Evolutionary conservation across 2,888 invertebrate genomes (phyloP), one percentile per base, ranked within the genome.

Genomic region (Empis stercorea): DNA sequence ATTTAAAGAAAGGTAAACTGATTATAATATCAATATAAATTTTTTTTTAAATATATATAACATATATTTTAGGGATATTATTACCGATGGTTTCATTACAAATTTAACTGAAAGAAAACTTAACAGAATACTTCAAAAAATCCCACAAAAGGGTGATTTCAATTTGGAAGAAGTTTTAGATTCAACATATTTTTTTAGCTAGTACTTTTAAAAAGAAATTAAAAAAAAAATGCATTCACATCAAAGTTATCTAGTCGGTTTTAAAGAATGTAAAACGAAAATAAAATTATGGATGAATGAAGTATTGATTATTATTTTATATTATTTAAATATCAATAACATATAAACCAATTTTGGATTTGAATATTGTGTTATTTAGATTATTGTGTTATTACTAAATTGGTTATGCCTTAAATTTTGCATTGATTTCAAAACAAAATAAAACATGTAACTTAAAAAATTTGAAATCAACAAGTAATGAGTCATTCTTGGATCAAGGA

Each of bases 111-210:
- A 78, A 62, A 73, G 70, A 46, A 78, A 78, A 55, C 71, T 84
- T 45, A 81, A 81, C 63, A 69, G 68, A 30, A 61, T 78, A 1
- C 69, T 91, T 10, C 61, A 64, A 38, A 70, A 74, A 50, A 72
- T 89, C 47, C 92, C 92, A 1, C 61, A 71, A 46, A 87, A 80
- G 59, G 92, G 91, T 1, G 70, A 78, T 55, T 89, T 92, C 59
- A 76, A 91, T 59, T 72, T 93, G 39, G 71, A 75, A 1, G 76
- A 79, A 56, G 87, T 93, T 20, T 70, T 87, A 38, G 64, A 78
- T 27, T 92, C 92, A 1, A 73, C 80, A 13, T 93, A 91, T 65
- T 93, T 93, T 70, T 93, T 93, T 70, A 89, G 89, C 72, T 92
- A 66, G 38, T 27, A 34, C 13, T 34, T 32, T 32, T n/a, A n/a